Base-by-base conservation (phyloP, 2,113 vertebrate species). In the Muscicapa adusta region DNA sequence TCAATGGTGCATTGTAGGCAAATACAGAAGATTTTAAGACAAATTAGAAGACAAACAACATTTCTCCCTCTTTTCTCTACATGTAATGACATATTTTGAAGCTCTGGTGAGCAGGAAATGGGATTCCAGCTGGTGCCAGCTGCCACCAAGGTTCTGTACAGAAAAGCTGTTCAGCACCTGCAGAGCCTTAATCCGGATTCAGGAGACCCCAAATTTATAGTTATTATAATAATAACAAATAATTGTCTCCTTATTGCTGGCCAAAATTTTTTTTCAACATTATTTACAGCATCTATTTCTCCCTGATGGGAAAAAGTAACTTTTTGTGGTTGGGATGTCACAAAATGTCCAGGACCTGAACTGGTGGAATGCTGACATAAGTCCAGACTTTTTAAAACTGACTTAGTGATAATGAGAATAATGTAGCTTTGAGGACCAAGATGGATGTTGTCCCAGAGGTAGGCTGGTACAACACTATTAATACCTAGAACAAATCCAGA, bases 81-180 rank as follows among this genome's bases (percentile, higher is more conserved):
- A 36, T 63, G 56, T 96, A 96, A 91, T 94, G 88, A 91, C 85
- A 88, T 93, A 91, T 90, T 96, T 96, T 94, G 92, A 96, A 96
- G 95, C 92, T 96, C 94, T 94, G 65, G 79, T 96, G 93, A 96
- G 94, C 96, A 91, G 75, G 93, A 96, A 96, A 95, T 97, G 94
- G 96, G 91, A 96, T 96, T 94, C 94, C 94, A 97, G 93, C 95
- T 96, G 96, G 85, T 96, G 95, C 94, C 96, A 96, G 95, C 90
- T 97, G 94, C 95, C 65, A 86, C 82, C 0, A 2, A 92, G 61
- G 96, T 94, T 96, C 88, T 86, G 56, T 77, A 85, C 77, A 91
- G 58, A 78, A 88, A 57, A 79, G 53, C 28, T 85, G 57, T 84
- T 91, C 85, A 92, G 68, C 93, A 96, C 85, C 93, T 96, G 79